A percentile compares a stretch with the other conserved stretches of the same genome.
phyloP scores from a whole-genome alignment of 2,888 invertebrate species.

The Cephus rjabovi region DNA sequence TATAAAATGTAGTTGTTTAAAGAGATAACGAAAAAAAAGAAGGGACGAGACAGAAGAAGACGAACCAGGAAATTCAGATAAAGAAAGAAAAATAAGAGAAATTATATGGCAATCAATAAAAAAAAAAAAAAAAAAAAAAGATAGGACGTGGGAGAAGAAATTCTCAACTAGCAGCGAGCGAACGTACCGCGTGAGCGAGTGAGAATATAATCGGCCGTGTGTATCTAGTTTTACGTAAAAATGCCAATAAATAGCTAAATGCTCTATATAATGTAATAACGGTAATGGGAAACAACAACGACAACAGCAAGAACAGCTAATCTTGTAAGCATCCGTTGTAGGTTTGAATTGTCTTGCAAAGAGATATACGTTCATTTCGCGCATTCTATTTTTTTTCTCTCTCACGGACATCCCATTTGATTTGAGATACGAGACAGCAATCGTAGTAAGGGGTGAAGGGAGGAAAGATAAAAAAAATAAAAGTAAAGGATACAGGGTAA shows the following conservation, averaged over 20 bases:
- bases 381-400: neutral
- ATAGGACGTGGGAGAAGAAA: neutral
- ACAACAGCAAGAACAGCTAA: neutral
- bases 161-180: neutral
- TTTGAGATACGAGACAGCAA: neutral
- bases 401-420: neutral
- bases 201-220: neutral
- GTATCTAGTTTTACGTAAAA: neutral
- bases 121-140: neutral
- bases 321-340: neutral
- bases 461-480: neutral
- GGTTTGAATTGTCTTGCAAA: neutral
- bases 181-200: neutral
- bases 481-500: neutral
- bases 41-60: neutral
- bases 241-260: neutral
- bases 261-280: neutral
- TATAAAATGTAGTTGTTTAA: slow-evolving; percentile 2
- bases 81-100: neutral
- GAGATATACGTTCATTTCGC: neutral
- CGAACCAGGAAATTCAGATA: neutral
- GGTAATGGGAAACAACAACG: neutral
- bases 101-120: neutral
- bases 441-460: neutral
- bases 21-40: neutral